These are phyloP conservation scores for Ispidina picta DNA, from an alignment of 2,797 vertebrate species.

Conservation along the genomic window DNA sequence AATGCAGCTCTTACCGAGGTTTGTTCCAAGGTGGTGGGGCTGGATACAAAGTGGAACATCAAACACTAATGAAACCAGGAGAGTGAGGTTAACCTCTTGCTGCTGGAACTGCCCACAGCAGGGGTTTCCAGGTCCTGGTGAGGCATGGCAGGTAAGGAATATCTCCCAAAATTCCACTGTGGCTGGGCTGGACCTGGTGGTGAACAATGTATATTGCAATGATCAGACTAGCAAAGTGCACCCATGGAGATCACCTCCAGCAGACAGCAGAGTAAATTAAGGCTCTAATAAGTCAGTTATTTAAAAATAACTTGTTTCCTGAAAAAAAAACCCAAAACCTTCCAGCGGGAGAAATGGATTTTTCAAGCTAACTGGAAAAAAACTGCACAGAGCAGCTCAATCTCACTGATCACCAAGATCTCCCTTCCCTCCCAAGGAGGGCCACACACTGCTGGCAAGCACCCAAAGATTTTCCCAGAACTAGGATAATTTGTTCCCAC, in stretches of 20 bases:
- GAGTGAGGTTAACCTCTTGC: neutral
- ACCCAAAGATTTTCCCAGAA: neutral
- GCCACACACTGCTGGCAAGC: neutral
- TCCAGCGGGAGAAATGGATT: neutral
- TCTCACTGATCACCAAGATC: neutral
- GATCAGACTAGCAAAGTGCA: neutral
- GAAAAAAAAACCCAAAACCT: neutral
- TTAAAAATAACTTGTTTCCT: neutral
- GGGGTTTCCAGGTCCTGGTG: neutral
- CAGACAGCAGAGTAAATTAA: neutral
- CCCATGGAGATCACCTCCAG: neutral
- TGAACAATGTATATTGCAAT: neutral
- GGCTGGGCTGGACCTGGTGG: neutral
- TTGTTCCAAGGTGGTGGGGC: neutral
- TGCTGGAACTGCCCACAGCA: rapidly evolving
- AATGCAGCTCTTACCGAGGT: neutral
- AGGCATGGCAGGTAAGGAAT: neutral
- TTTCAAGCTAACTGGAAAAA: neutral
- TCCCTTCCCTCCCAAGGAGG: neutral
- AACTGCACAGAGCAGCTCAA: neutral
- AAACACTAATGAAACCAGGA: rapidly evolving
- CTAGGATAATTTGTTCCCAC: neutral
- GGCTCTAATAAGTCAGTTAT: neutral
- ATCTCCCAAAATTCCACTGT: neutral
- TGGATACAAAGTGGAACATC: rapidly evolving